These are phyloP conservation scores for Ridgeia piscesae DNA, from an alignment of 1,140 invertebrate species.

Conservation along the genomic window DNA sequence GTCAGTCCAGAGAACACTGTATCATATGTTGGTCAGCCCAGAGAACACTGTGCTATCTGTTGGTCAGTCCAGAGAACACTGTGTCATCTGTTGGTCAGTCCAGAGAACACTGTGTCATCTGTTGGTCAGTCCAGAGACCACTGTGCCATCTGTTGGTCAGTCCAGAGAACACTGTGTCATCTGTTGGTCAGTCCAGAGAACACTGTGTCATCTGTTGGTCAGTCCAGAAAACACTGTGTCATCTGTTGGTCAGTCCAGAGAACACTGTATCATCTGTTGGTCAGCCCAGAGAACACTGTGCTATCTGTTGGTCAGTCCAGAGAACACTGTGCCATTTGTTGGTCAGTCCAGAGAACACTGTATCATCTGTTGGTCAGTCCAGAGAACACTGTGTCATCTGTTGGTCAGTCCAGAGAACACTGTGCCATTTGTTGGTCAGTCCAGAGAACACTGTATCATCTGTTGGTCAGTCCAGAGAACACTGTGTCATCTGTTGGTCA, in stretches of 20 bases:
- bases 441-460: not conserved
- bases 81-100: not conserved
- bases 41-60: not conserved
- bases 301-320: too few species aligned
- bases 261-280: not conserved
- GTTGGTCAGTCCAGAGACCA: too few species aligned
- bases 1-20: not conserved
- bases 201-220: not conserved
- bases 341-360: not conserved
- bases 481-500: too few species aligned
- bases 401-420: not conserved
- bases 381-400: not conserved
- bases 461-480: too few species aligned
- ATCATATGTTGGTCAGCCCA: too few species aligned
- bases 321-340: not conserved
- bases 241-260: not conserved
- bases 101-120: not conserved
- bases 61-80: not conserved
- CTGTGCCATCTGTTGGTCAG: not conserved
- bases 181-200: not conserved
- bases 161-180: not conserved
- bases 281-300: not conserved
- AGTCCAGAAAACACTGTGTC: not conserved
- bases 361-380: too few species aligned
- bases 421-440: not conserved